A percentile compares a stretch with the other conserved stretches of the same genome.
These are phyloP conservation scores for Geotrupes spiniger DNA, from an alignment of 2,888 invertebrate species.

Conservation along the genomic window DNA sequence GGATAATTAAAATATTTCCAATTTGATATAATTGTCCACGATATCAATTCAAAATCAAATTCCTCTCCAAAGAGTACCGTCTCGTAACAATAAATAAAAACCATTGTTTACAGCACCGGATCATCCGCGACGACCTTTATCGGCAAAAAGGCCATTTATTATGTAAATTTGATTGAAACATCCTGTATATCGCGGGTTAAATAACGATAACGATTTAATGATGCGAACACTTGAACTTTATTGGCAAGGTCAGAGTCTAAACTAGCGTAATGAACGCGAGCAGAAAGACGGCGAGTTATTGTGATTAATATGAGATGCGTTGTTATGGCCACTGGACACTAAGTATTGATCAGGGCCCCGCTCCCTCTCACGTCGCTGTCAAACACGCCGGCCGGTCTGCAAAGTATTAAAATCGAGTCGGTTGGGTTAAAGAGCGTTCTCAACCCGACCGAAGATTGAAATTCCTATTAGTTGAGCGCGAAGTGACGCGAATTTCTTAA, in stretches of 20 bases:
- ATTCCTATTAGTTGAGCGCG: not conserved
- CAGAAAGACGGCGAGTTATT: not conserved
- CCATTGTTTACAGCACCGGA: no score
- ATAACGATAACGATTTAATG: no score
- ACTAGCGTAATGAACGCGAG: not conserved
- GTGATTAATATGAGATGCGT: not conserved
- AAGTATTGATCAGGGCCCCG: not conserved
- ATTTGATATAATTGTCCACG: no score
- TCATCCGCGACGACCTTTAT: no score
- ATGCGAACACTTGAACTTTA: constrained; percentile 1
- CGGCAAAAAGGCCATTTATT: no score
- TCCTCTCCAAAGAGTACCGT: no score
- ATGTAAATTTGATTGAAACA: no score
- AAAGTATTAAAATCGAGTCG: constrained; percentile 3
- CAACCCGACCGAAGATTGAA: not conserved
- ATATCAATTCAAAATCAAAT: no score
- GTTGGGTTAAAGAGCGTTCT: not conserved
- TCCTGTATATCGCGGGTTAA: no score
- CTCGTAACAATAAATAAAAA: no score
- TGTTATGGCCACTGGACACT: not conserved
- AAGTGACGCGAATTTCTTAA: constrained; percentile 29
- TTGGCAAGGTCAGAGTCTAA: constrained; percentile 3
- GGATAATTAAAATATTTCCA: no score
- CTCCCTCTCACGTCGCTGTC: not conserved
- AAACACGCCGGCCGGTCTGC: constrained; percentile 1